These are phyloP conservation scores for Hylia prasina DNA, from an alignment of 2,113 vertebrate genomes.

Conservation along the genomic window DNA sequence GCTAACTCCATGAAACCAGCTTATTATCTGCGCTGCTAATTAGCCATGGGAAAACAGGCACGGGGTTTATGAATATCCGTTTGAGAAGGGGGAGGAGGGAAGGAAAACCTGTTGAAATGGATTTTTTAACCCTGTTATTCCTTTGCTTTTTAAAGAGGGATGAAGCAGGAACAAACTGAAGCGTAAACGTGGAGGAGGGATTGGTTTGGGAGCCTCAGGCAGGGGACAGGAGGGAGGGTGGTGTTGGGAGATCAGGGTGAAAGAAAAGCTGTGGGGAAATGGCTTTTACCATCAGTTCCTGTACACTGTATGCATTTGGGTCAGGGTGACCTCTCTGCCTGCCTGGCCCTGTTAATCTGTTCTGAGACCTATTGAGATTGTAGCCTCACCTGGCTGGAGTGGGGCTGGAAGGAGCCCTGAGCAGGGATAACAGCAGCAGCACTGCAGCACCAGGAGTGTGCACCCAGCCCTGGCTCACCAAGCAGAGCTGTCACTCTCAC, in stretches of 20 bases:
- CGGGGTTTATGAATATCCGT: neutral
- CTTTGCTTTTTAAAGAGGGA: neutral
- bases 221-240: neutral
- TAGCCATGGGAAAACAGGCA: conserved; percentile 41
- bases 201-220: neutral
- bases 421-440: neutral
- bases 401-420: neutral
- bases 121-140: neutral
- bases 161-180: neutral
- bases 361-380: rapidly evolving
- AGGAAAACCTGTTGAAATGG: neutral
- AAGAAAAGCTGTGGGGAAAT: neutral
- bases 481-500: neutral
- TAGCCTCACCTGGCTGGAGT: neutral
- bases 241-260: neutral
- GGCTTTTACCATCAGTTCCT: neutral
- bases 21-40: conserved; percentile 56
- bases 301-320: rapidly evolving
- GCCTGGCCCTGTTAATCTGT: rapidly evolving
- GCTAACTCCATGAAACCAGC: conserved; percentile 30
- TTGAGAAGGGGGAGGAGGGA: neutral
- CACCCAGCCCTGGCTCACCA: neutral
- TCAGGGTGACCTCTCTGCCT: neutral
- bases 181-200: neutral
- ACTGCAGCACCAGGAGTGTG: neutral